phyloP scores from a whole-genome alignment of 2,797 vertebrate genomes.

The Coregonus ussuriensis region DNA sequence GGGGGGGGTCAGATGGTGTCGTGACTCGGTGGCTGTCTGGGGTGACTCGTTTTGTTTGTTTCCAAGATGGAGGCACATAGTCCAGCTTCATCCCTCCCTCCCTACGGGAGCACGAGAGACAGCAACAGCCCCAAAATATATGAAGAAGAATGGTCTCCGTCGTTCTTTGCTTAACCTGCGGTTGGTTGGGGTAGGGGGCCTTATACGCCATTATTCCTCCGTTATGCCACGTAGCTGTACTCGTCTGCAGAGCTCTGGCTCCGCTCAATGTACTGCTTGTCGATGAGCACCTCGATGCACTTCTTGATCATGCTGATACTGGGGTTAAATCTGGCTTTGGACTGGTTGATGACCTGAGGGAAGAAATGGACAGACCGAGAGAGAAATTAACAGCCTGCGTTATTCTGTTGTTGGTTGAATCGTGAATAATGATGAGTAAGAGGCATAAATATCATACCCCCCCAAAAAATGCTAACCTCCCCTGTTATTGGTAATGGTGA shows the following conservation, averaged over 20 bases:
- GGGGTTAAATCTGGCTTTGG: slow-evolving; percentile 97
- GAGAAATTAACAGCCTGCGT: background rate
- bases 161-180: slow-evolving; percentile 45
- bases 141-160: slow-evolving; percentile 75
- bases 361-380: background rate
- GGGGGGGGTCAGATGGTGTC: slow-evolving; percentile 41
- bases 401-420: background rate
- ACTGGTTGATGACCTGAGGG: slow-evolving; percentile 96
- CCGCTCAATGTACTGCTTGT: slow-evolving; percentile 99
- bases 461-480: too few relatives aligned
- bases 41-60: slow-evolving; percentile 25
- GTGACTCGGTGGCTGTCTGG: slow-evolving; percentile 70
- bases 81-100: slow-evolving; percentile 82
- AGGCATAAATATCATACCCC: too few relatives aligned
- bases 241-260: slow-evolving; percentile 97
- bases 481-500: too few relatives aligned
- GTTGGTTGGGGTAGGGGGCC: slow-evolving; percentile 10
- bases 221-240: slow-evolving; percentile 97
- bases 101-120: slow-evolving; percentile 78
- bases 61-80: slow-evolving; percentile 81
- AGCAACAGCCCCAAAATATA: slow-evolving; percentile 75
- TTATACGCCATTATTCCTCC: slow-evolving; percentile 23
- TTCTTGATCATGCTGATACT: slow-evolving; percentile 99
- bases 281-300: slow-evolving; percentile 99
- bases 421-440: too few relatives aligned